These are phyloP conservation scores for Hydropotes inermis DNA, from an alignment of 2,113 vertebrate genomes.

Conservation along the genomic window DNA sequence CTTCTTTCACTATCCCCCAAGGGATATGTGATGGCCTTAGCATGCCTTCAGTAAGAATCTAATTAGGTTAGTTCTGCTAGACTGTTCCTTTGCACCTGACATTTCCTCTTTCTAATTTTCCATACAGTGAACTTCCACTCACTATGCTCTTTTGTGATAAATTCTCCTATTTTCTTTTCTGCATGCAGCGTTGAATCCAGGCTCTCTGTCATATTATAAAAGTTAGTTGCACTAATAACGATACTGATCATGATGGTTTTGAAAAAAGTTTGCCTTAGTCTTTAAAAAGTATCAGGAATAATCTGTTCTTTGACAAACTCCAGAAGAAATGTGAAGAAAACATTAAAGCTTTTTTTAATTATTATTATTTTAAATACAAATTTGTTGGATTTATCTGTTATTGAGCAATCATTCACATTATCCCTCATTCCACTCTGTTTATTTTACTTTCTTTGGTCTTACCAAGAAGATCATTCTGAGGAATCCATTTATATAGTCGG, in stretches of 20 bases:
- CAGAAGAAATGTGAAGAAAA: neutral
- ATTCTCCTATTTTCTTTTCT: neutral
- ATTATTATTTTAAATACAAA: neutral
- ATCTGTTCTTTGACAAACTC: neutral
- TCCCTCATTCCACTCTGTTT: neutral
- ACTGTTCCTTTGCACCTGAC: neutral
- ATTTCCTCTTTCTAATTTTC: neutral
- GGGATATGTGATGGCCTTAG: neutral
- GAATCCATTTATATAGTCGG: neutral
- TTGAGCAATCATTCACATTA: neutral
- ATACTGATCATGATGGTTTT: neutral
- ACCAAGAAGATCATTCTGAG: neutral
- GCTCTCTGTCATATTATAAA: neutral
- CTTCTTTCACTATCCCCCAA: neutral
- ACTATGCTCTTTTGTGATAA: neutral
- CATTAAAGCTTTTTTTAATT: neutral
- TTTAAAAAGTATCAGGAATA: neutral
- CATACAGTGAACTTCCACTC: too few relatives aligned
- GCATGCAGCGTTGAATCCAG: neutral
- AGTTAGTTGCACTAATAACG: neutral
- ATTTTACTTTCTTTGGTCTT: neutral
- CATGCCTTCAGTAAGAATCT: neutral
- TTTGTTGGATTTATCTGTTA: neutral
- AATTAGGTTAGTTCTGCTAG: neutral
- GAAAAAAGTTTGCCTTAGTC: neutral